phyloP scores from a whole-genome alignment of 2,113 vertebrate genomes.

The Poeciliopsis turrubarensis region DNA sequence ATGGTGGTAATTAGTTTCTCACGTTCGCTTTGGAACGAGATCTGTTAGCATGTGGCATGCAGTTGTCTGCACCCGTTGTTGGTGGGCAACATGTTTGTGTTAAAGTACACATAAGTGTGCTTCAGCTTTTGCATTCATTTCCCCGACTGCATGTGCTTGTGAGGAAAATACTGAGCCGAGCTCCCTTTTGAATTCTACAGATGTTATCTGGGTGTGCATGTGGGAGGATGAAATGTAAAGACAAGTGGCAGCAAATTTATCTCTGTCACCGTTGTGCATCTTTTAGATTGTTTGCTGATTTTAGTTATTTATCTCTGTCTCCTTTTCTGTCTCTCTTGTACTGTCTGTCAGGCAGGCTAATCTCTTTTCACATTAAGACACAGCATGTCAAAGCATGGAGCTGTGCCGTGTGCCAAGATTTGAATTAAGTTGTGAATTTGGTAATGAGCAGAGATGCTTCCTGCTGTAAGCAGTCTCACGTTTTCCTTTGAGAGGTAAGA shows the following conservation, averaged over 20 bases:
- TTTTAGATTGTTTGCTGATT: not conserved
- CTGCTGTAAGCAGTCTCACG: constrained; percentile 9
- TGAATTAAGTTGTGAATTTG: constrained; percentile 41
- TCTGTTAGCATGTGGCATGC: constrained; percentile 32
- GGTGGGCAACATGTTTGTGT: constrained; percentile 2
- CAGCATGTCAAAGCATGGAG: constrained; percentile 11
- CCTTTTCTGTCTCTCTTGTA: not conserved
- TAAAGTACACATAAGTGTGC: not conserved
- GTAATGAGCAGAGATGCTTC: constrained; percentile 26
- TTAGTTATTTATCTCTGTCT: not conserved
- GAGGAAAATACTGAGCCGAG: not conserved
- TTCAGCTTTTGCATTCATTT: constrained; percentile 12
- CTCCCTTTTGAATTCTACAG: not conserved
- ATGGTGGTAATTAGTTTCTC: constrained; percentile 53
- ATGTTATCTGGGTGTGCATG: not conserved
- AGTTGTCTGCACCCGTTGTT: constrained; percentile 7
- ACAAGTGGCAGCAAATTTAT: not conserved
- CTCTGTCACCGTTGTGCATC: not conserved
- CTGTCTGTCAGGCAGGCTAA: constrained; percentile 7
- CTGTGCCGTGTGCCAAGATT: constrained; percentile 20
- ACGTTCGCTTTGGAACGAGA: constrained; percentile 28
- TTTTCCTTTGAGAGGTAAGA: not conserved
- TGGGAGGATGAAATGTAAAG: not conserved
- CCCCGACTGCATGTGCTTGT: not conserved
- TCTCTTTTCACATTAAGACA: constrained; percentile 15